phyloP scores from a whole-genome alignment of 2,113 vertebrate species.

The Tupaia chinensis region DNA sequence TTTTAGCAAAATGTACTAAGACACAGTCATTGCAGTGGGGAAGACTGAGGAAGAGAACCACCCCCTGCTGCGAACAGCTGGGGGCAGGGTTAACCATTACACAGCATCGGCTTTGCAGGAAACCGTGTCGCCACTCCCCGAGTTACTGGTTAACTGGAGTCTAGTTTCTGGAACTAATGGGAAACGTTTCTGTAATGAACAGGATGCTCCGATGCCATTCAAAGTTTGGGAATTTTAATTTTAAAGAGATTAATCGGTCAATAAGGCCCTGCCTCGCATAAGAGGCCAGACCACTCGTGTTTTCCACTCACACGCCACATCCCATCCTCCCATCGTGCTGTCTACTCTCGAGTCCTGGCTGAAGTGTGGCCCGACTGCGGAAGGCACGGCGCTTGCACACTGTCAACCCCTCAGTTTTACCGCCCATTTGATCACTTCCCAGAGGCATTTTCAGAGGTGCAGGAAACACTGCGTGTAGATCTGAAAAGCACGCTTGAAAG shows the following conservation, averaged over 20 bases:
- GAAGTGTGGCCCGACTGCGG: background rate
- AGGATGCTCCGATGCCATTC: background rate
- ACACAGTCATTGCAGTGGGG: slow-evolving; percentile 31
- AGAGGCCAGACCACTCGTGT: background rate
- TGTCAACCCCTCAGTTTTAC: background rate
- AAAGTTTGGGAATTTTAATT: slow-evolving; percentile 29
- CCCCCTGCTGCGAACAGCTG: slow-evolving; percentile 65
- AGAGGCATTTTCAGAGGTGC: background rate
- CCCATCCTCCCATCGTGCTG: too few relatives aligned
- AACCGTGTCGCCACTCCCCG: slow-evolving; percentile 70
- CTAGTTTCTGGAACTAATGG: slow-evolving; percentile 46
- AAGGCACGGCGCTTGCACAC: slow-evolving; percentile 3
- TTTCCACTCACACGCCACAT: background rate
- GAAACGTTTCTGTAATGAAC: slow-evolving; percentile 35
- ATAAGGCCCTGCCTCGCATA: background rate
- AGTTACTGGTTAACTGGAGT: slow-evolving; percentile 79
- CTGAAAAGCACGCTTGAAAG: slow-evolving; percentile 44
- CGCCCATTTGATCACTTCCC: slow-evolving; percentile 31
- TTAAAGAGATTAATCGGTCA: background rate
- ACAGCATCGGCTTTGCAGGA: slow-evolving; percentile 58
- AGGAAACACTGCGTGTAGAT: background rate
- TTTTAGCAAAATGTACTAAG: slow-evolving; percentile 49
- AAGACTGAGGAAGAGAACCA: slow-evolving; percentile 54
- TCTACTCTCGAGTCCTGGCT: background rate
- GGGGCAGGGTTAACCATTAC: slow-evolving; percentile 80